Evolutionary conservation across 2,797 vertebrate species (phyloP), one percentile per base, ranked within the genome.

Genomic region (Kryptopterus vitreolus): DNA sequence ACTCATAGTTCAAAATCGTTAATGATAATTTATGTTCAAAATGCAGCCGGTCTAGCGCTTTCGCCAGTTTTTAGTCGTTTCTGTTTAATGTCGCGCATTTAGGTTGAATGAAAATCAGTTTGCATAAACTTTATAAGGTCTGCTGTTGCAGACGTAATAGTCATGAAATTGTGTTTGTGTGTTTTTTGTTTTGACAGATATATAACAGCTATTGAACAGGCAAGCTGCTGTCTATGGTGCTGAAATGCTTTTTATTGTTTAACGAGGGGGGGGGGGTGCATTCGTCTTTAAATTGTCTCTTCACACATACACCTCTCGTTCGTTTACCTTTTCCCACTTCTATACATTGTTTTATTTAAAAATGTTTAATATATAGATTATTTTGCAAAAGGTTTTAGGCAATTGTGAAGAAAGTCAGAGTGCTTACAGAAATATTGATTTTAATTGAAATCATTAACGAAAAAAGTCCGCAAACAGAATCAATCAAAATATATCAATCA

Each of bases 171-270:
- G 1, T 75, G 52, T 74, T 74, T 43, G 16, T 22, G 12, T 68
- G 9, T 66, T 74, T 79, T n/a, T 72, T n/a, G 46, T 71, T 79
- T 70, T 59, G n/a, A n/a, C 57, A 70, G 65, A 65, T 22, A n/a
- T 29, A 76, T 63, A 73, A 38, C 59, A 65, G 22, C 50, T 46
- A 80, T 26, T 75, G 35, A 33, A 18, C 22, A 61, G 52, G 46
- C 55, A 57, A 58, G 82, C 82, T 77, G 82, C 84, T 85, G 84
- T 87, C 86, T 87, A 53, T 87, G 84, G 82, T 84, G 81, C 84
- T 87, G 85, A 86, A 86, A 75, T 80, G n/a, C 24, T 70, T 68
- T 80, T 76, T 58, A 38, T 72, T 24, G 9, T 13, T 57, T 38
- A 43, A 73, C 22, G 31, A 57, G n/a, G 38, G 24, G n/a, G n/a